Base-by-base conservation (phyloP, 2,888 invertebrate species). In the Microchrysa polita region DNA sequence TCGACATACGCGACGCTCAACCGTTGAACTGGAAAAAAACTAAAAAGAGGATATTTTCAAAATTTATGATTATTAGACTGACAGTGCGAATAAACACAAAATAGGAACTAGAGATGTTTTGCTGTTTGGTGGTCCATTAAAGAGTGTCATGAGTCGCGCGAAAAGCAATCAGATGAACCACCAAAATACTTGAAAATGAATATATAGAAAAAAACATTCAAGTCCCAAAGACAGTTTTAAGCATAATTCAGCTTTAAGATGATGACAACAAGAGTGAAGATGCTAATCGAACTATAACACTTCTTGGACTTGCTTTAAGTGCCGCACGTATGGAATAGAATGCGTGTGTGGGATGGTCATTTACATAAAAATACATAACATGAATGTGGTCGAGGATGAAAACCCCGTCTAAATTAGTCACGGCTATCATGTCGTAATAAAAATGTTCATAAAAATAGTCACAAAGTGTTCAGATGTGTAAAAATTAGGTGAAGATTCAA, bases 81-180 rank as follows among this genome's bases (percentile, higher is more conserved):
- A 60, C 34, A 34, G 22, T 27, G 61, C 40, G 18, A 61, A 40
- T 61, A n/a, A 27, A 16, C 42, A 34, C 61, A 40, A 7, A 4
- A 34, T 61, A 18, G 40, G 16, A 18, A 40, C 61, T 61, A 27
- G 61, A 27, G 61, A 61, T 34, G 23, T 44, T 44, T 44, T 65
- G 27, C 4, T 34, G 27, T 34, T 34, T 34, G 27, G 27, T 34
- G 65, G 65, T 48, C 65, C 34, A 44, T 61, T 44, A 12, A 48
- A 65, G 65, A 34, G 65, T 65, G 65, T 65, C 44, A 65, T 48
- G 65, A 65, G 48, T 65, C 48, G 65, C 48, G 48, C 48, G 65
- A 23, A 48, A 34, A 34, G 27, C 27, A 34, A 34, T 34, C 27
- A 34, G 27, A 34, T 5, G 27, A 34, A 34, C 27, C 27, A 34